These are phyloP conservation scores for Phalacrocorax brasilianus DNA, from an alignment of 2,113 vertebrate species.

Conservation along the genomic window DNA sequence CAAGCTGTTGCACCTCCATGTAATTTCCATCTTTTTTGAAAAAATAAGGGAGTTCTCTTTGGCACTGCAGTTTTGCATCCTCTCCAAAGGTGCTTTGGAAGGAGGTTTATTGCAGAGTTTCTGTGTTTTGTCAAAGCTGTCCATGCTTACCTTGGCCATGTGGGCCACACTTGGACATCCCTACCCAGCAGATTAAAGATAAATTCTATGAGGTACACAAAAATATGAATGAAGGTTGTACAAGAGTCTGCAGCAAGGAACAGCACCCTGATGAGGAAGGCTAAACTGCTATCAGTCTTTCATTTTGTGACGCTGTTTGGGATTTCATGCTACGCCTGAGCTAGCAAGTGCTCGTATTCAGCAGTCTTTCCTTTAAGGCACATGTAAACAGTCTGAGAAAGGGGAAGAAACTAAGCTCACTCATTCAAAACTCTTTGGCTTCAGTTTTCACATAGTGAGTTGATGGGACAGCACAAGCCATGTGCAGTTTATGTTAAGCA, in stretches of 20 bases:
- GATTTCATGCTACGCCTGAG: not conserved
- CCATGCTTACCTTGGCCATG: not conserved
- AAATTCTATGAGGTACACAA: not conserved
- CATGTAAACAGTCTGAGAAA: not conserved
- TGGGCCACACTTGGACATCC: not conserved
- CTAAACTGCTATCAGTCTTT: not conserved
- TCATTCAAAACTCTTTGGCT: not conserved
- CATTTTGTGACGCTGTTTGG: not conserved
- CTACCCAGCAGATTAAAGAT: not conserved
- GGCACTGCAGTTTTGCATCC: not conserved
- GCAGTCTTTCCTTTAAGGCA: not conserved
- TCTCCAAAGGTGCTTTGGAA: not conserved
- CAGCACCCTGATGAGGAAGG: not conserved
- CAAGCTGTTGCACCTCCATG: not conserved
- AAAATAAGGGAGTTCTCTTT: not conserved
- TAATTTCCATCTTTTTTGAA: not conserved
- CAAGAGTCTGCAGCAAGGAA: not conserved
- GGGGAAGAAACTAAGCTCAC: not conserved
- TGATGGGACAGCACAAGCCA: not conserved
- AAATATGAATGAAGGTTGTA: not conserved
- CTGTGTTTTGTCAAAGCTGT: not conserved
- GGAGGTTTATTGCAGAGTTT: not conserved
- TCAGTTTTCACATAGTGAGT: not conserved
- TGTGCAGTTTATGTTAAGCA: not conserved
- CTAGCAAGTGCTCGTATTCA: not conserved